A percentile compares a stretch with the other conserved stretches of the same genome.
phyloP scores from a whole-genome alignment of 1,140 invertebrate genomes.

The Drosophila aff. region DNA sequence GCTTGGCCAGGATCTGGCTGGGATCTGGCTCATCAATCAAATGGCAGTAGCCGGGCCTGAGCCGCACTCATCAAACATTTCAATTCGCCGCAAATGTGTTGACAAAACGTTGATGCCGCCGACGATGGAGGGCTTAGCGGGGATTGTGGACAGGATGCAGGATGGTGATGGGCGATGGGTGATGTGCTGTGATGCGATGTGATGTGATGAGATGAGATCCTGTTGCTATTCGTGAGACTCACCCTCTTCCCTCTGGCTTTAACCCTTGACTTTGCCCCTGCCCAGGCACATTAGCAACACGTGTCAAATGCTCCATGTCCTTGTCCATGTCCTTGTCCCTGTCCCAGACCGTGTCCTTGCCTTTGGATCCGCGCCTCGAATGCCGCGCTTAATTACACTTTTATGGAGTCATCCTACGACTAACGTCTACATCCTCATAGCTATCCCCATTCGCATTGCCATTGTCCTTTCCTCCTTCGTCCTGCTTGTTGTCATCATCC shows the following conservation, averaged over 20 bases:
- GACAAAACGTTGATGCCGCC: constrained; percentile 46
- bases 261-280: constrained; percentile 3
- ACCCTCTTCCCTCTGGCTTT: not conserved
- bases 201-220: not conserved
- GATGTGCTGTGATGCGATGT: not conserved
- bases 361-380: constrained; percentile 25
- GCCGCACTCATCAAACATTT: constrained; percentile 49
- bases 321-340: constrained; percentile 18
- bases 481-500: not conserved
- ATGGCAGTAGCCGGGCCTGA: constrained; percentile 29
- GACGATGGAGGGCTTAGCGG: constrained; percentile 12
- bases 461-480: constrained; percentile 10
- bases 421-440: constrained; percentile 5
- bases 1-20: not conserved
- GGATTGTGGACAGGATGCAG: constrained; percentile 11
- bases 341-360: constrained; percentile 1
- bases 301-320: constrained; percentile 57
- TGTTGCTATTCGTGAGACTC: not conserved
- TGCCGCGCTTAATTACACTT: constrained; percentile 75
- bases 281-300: constrained; percentile 72
- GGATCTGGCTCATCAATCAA: constrained; percentile 48
- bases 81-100: constrained; percentile 55
- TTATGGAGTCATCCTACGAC: constrained; percentile 61
- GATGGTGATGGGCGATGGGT: constrained; percentile 1
- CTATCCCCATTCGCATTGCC: constrained; percentile 29